Percentiles rank a stretch among this genome's conserved stretches.
These are phyloP conservation scores for Caenorhabditis parvicauda DNA, from an alignment of 2,888 invertebrate species.

Conservation along the genomic window DNA sequence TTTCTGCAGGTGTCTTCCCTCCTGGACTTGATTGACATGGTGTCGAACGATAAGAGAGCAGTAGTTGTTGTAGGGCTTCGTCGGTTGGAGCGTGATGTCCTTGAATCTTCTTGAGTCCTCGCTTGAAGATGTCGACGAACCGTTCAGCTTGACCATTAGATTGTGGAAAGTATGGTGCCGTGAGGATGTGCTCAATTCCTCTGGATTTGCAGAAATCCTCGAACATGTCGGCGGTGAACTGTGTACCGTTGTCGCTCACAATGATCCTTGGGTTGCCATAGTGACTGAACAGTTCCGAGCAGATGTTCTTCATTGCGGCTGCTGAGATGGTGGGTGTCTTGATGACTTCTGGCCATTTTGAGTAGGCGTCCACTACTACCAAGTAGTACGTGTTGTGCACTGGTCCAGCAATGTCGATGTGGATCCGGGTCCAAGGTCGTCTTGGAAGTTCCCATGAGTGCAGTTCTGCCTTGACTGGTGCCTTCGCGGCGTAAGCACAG, in stretches of 20 bases:
- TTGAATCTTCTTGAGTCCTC: conserved; percentile 8
- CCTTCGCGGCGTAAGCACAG: conserved; percentile 30
- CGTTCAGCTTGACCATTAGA: conserved; percentile 56
- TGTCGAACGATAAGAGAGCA: conserved; percentile 12
- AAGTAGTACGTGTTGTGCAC: conserved; percentile 55
- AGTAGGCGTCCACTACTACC: conserved; percentile 63
- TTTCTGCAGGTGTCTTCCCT: conserved; percentile 15
- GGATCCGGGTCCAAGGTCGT: conserved; percentile 62
- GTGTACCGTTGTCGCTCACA: conserved; percentile 60
- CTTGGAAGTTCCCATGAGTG: conserved; percentile 54
- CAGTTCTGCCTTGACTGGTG: conserved; percentile 37
- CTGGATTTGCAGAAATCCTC: conserved; percentile 22
- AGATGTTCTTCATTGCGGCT: conserved; percentile 21
- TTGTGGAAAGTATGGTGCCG: conserved; percentile 48
- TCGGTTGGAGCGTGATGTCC: conserved; percentile 2
- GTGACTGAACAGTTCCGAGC: conserved; percentile 36
- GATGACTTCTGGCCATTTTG: conserved; percentile 64
- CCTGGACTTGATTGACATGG: conserved; percentile 7
- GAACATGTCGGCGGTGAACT: conserved; percentile 52
- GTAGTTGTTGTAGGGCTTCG: conserved; percentile 13
- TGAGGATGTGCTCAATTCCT: conserved; percentile 16
- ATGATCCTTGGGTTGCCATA: conserved; percentile 50
- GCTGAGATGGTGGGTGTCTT: conserved; percentile 21
- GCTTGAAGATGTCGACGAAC: conserved; percentile 43
- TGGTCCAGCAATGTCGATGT: conserved; percentile 65